A percentile compares a stretch with the other conserved stretches of the same genome.
Conservation (phyloP, 2,113 vertebrate species). For the Stigmatopora argus region DNA sequence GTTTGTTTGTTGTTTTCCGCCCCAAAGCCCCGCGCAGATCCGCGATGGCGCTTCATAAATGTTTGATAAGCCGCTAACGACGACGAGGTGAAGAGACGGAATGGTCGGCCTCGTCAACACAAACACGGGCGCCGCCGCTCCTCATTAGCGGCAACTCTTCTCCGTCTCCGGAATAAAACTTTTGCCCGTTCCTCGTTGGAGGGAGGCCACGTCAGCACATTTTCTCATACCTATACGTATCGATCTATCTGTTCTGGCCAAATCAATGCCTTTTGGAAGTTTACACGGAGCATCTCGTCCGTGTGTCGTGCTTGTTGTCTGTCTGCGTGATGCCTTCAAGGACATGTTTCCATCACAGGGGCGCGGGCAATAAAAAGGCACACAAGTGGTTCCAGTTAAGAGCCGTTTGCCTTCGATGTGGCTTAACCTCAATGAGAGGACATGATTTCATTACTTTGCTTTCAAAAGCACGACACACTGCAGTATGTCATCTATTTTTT, state of each 20-base stretch:
- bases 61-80: constrained; percentile 63
- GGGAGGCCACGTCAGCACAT: neutral
- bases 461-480: constrained; percentile 54
- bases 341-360: constrained; percentile 64
- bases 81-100: constrained; percentile 56
- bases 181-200: neutral
- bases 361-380: constrained; percentile 70
- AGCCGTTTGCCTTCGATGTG: constrained; percentile 67
- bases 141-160: constrained; percentile 1
- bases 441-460: constrained; percentile 76
- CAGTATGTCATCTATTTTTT: constrained; percentile 64
- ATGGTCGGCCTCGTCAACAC: neutral
- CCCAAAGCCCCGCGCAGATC: constrained; percentile 49
- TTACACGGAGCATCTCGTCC: neutral
- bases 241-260: too few species aligned
- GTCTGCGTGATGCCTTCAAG: constrained; percentile 51
- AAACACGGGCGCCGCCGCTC: neutral
- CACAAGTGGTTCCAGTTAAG: constrained; percentile 73
- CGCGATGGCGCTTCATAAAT: constrained; percentile 59
- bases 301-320: constrained; percentile 21
- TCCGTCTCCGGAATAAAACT: neutral
- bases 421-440: constrained; percentile 72
- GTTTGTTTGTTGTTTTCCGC: constrained; percentile 60
- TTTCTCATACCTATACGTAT: neutral
- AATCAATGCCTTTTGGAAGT: too few species aligned